Percentiles rank a stretch among this genome's conserved stretches.
Conservation (phyloP, 2,113 vertebrate species). For the Ammospiza nelsoni region DNA sequence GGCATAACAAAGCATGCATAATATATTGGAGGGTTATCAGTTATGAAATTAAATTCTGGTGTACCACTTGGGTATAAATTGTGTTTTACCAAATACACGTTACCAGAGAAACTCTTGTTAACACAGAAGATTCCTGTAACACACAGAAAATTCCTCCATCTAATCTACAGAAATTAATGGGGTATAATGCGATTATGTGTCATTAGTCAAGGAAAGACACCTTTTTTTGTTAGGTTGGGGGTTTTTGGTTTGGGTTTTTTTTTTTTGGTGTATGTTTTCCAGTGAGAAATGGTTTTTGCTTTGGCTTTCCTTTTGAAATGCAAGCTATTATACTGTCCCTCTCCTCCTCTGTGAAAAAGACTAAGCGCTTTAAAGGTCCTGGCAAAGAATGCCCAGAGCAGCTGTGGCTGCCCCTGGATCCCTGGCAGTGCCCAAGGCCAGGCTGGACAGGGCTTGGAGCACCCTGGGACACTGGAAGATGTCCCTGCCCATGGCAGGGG, state of each 20-base stretch:
- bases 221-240: neutral
- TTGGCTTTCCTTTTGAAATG: neutral
- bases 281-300: neutral
- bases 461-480: too few relatives aligned
- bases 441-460: neutral
- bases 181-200: neutral
- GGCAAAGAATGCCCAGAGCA: accelerated
- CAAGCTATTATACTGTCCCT: neutral
- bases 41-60: conserved; percentile 26
- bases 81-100: neutral
- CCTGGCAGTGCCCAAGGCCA: neutral
- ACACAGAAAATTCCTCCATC: neutral
- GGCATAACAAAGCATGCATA: conserved; percentile 56
- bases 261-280: neutral
- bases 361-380: neutral
- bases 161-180: neutral
- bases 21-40: conserved; percentile 19
- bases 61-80: neutral
- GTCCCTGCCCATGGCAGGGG: too few relatives aligned
- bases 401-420: neutral
- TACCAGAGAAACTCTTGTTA: neutral
- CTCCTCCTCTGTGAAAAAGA: neutral
- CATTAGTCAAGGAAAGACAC: neutral
- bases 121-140: neutral
- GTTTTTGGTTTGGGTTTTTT: neutral